Percentiles rank a stretch among this genome's conserved stretches.
Conservation (phyloP, 2,797 vertebrate species). For the Chelon labrosus region DNA sequence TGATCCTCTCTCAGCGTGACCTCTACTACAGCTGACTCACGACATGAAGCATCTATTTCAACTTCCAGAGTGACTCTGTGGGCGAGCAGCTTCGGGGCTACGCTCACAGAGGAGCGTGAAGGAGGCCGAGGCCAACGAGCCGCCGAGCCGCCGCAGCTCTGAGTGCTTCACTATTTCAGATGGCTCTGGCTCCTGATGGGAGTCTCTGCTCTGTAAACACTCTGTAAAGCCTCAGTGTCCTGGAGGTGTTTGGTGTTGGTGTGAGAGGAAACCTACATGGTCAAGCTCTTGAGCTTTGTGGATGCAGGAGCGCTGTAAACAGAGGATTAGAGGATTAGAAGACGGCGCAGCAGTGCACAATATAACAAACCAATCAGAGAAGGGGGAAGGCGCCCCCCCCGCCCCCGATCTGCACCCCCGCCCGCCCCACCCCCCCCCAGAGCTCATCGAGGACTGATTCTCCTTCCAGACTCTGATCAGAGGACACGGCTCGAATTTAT, state of each 20-base stretch:
- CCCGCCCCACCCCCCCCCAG: not conserved
- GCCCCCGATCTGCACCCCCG: too few relatives aligned
- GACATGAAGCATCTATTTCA: conserved; percentile 41
- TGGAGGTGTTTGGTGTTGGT: conserved; percentile 30
- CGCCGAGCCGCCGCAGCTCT: not conserved
- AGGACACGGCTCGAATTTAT: conserved; percentile 11
- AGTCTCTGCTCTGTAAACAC: too few relatives aligned
- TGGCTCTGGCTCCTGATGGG: too few relatives aligned
- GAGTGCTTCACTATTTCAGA: not conserved
- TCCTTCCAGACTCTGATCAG: conserved; percentile 16
- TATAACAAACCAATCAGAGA: conserved; percentile 40
- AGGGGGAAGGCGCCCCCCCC: conserved; percentile 33
- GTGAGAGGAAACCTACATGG: conserved; percentile 89
- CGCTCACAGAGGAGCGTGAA: not conserved
- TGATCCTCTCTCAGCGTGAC: conserved; percentile 1
- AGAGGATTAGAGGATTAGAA: conserved; percentile 83
- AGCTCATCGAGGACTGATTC: conserved; percentile 5
- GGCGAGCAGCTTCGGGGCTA: not conserved
- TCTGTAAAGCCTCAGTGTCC: not conserved
- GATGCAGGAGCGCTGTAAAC: conserved; percentile 86
- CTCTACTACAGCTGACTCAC: conserved; percentile 30
- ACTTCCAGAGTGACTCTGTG: conserved; percentile 5
- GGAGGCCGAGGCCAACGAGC: not conserved
- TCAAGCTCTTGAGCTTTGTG: conserved; percentile 85
- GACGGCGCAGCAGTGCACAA: conserved; percentile 18